A percentile compares a stretch with the other conserved stretches of the same genome.
phyloP scores from a whole-genome alignment of 2,797 vertebrate species.

The Parauchenoglanis ngamensis region DNA sequence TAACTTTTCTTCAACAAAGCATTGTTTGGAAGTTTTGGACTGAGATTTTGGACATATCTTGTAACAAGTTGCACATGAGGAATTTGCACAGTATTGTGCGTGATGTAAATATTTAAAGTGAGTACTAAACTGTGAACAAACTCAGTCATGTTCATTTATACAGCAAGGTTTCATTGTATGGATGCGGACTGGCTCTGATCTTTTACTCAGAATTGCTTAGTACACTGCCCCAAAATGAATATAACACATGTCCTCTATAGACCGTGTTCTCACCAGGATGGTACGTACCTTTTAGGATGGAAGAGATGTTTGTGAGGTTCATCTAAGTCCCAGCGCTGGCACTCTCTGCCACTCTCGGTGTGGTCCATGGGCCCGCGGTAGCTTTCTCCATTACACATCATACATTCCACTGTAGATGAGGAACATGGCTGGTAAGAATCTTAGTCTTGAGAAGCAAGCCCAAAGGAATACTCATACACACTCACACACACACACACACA shows the following conservation, averaged over 20 bases:
- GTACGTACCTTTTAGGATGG: constrained; percentile 86
- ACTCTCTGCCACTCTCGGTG: constrained; percentile 91
- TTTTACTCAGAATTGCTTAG: neutral
- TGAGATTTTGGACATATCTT: neutral
- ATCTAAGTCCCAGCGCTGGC: constrained; percentile 95
- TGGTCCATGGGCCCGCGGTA: constrained; percentile 97
- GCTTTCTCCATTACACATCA: constrained; percentile 92
- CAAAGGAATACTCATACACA: constrained; percentile 34
- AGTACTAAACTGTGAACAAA: neutral
- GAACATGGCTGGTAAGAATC: constrained; percentile 55
- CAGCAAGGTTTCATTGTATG: neutral
- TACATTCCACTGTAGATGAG: constrained; percentile 86
- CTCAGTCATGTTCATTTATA: too few relatives aligned
- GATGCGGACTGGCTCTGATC: neutral
- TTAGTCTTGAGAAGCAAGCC: constrained; percentile 31
- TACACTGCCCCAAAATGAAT: neutral
- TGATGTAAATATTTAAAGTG: neutral
- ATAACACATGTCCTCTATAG: neutral
- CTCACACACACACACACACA: constrained; percentile 35
- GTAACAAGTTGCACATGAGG: neutral
- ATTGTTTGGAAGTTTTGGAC: constrained; percentile 23
- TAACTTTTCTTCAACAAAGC: constrained; percentile 21
- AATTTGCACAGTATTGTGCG: neutral
- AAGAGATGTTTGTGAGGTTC: constrained; percentile 92
- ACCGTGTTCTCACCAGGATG: constrained; percentile 5